Conservation (phyloP, 2,113 vertebrate genomes). For the Peromyscus maniculatus region DNA sequence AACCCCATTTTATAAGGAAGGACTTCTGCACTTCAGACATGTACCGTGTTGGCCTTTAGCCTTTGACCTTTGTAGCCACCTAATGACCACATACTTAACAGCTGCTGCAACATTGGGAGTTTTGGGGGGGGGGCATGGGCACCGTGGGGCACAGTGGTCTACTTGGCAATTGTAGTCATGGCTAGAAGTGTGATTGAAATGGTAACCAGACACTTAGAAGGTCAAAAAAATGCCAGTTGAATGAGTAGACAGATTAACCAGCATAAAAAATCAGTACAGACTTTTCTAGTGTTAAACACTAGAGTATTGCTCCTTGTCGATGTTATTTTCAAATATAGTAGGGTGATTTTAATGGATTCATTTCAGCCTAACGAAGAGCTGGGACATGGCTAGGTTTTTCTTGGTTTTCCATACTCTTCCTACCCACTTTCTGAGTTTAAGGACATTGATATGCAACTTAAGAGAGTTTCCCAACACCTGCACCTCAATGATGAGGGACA, state of each 20-base stretch:
- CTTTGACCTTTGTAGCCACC: background rate
- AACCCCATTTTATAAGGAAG: background rate
- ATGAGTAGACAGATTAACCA: background rate
- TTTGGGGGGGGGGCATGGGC: background rate
- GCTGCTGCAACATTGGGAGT: too few species aligned
- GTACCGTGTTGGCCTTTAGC: background rate
- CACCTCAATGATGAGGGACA: too few species aligned
- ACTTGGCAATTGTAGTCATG: background rate
- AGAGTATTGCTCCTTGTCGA: too few species aligned
- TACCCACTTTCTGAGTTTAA: background rate
- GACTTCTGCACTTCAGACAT: conserved; percentile 12
- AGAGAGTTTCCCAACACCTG: background rate
- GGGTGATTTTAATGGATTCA: background rate
- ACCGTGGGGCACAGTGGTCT: background rate
- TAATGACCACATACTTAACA: background rate
- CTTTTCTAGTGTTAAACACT: background rate
- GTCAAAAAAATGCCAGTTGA: background rate
- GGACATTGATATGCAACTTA: background rate
- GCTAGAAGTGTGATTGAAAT: background rate
- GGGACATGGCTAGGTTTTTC: background rate
- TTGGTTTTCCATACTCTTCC: background rate
- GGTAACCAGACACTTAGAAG: background rate
- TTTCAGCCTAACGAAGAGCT: background rate
- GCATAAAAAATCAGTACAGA: background rate
- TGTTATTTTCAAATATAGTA: conserved; percentile 35